A percentile compares a stretch with the other conserved stretches of the same genome.
phyloP scores from a whole-genome alignment of 2,797 vertebrate genomes.

The Spheniscus humboldti region DNA sequence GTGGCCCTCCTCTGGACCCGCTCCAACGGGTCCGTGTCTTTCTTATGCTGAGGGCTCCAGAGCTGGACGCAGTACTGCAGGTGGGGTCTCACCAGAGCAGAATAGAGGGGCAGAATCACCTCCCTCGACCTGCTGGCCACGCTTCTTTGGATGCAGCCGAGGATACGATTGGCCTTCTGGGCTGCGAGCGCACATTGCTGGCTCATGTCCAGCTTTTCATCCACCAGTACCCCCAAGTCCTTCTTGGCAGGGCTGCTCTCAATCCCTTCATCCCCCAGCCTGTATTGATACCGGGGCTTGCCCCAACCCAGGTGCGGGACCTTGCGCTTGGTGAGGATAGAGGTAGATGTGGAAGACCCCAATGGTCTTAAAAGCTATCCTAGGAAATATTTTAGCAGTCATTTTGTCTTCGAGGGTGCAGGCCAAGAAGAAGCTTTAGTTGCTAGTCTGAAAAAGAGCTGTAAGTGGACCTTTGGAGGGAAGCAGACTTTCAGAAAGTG shows the following conservation, averaged over 20 bases:
- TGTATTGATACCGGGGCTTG: background rate
- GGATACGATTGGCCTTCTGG: background rate
- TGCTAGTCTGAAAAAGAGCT: background rate
- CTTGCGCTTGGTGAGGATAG: background rate
- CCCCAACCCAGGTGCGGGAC: background rate
- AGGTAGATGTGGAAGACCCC: background rate
- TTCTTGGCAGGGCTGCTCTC: background rate
- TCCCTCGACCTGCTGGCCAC: background rate
- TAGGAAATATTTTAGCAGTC: background rate
- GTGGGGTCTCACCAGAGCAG: background rate
- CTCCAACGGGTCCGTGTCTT: background rate
- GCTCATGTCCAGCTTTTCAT: background rate
- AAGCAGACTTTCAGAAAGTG: background rate
- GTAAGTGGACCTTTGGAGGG: background rate
- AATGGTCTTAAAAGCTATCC: background rate
- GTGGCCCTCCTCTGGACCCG: background rate
- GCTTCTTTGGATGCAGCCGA: background rate
- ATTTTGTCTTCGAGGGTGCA: background rate
- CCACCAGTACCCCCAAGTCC: background rate
- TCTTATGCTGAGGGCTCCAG: background rate
- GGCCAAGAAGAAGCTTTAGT: background rate
- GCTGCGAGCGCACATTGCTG: fast-evolving
- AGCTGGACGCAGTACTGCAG: background rate
- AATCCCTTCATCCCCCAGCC: background rate
- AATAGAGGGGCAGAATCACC: background rate